A percentile compares a stretch with the other conserved stretches of the same genome.
These are phyloP conservation scores for Lamellibrachia luymesi DNA, from an alignment of 1,140 invertebrate species.

Conservation along the genomic window DNA sequence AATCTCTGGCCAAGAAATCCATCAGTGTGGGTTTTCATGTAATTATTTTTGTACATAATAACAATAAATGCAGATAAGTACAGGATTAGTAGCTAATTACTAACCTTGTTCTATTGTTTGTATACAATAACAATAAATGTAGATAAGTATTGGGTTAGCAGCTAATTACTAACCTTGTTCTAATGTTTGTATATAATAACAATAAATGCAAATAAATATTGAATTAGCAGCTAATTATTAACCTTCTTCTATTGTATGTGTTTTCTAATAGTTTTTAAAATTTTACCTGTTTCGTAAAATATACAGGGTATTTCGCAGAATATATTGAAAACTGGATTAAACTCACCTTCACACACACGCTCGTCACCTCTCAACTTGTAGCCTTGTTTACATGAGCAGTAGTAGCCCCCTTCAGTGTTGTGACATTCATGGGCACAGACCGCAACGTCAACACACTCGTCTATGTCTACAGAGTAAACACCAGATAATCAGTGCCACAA, in stretches of 20 bases:
- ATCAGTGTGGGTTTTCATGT: neutral
- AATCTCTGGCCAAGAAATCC: neutral
- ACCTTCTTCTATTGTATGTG: neutral
- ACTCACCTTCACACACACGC: slow-evolving; percentile 14
- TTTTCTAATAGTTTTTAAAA: neutral
- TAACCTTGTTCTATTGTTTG: too few species aligned
- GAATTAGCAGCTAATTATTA: too few species aligned
- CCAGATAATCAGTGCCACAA: neutral
- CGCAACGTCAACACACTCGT: neutral
- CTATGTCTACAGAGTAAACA: slow-evolving; percentile 6
- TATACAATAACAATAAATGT: too few species aligned
- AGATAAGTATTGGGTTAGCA: too few species aligned
- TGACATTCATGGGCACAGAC: neutral
- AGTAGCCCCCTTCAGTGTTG: neutral
- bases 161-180: too few species aligned
- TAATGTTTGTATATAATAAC: neutral
- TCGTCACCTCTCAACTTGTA: slow-evolving; percentile 7
- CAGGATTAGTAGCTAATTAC: too few species aligned
- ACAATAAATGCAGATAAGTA: neutral
- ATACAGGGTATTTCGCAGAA: too few species aligned
- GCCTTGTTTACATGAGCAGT: neutral
- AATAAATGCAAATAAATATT: neutral
- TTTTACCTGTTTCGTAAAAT: neutral
- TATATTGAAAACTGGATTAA: neutral
- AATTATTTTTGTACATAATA: neutral